Evolutionary conservation across 2,797 vertebrate genomes (phyloP).

Genomic region (Luscinia luscinia): DNA sequence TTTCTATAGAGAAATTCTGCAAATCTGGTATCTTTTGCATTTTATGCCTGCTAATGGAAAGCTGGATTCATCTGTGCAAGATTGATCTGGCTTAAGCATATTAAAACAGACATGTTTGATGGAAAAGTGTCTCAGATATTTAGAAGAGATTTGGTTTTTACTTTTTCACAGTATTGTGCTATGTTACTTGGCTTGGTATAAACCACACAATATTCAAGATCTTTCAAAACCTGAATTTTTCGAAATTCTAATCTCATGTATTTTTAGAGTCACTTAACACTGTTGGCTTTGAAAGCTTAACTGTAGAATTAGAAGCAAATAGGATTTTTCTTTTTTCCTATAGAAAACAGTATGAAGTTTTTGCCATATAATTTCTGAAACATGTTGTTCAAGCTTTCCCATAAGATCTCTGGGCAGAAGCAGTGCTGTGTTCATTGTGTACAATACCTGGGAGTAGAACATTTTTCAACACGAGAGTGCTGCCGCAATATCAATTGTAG

Average conservation of each 20-base stretch:
- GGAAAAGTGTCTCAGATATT: conserved; percentile 8
- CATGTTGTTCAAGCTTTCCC: background rate
- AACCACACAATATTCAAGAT: background rate
- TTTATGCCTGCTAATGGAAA: conserved; percentile 39
- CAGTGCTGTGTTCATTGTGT: background rate
- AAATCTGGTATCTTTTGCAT: conserved; percentile 36
- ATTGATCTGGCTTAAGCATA: conserved; percentile 12
- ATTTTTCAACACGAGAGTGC: background rate
- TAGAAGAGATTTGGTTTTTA: background rate
- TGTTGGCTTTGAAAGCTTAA: conserved; percentile 11
- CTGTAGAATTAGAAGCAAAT: conserved; percentile 35
- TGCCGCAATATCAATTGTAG: background rate
- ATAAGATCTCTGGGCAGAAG: background rate
- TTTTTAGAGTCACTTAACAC: background rate
- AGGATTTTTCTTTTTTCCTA: background rate
- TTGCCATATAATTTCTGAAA: conserved; percentile 29
- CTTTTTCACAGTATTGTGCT: background rate
- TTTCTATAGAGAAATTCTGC: conserved; percentile 58
- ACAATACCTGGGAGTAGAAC: background rate
- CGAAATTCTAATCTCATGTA: background rate
- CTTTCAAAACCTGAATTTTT: conserved; percentile 10
- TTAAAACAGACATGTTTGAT: background rate
- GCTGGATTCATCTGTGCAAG: conserved; percentile 12
- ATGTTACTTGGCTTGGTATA: background rate
- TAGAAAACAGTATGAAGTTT: background rate